Evolutionary conservation across 1,140 invertebrate species (phyloP).

Genomic region (Heliothis subflexa): DNA sequence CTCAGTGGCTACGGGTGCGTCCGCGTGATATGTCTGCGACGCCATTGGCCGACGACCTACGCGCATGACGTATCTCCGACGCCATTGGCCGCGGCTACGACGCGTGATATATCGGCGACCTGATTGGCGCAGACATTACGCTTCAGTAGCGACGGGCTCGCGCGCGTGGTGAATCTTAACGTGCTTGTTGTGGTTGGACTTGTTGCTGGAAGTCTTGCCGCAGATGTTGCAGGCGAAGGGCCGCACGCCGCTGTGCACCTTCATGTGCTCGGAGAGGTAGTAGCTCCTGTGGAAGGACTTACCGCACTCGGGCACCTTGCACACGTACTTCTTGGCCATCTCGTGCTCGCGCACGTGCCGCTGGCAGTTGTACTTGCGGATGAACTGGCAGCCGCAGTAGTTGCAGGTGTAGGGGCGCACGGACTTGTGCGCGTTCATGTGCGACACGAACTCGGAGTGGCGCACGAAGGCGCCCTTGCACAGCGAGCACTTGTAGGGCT

Average conservation of each 20-base stretch:
- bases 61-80: too few relatives aligned
- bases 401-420: slow-evolving; percentile 95
- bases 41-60: too few relatives aligned
- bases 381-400: slow-evolving; percentile 97
- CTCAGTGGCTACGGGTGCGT: too few relatives aligned
- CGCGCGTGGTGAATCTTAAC: slow-evolving; percentile 95
- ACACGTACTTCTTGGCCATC: slow-evolving; percentile 94
- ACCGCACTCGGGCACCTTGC: slow-evolving; percentile 92
- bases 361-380: slow-evolving; percentile 96
- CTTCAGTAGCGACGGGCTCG: slow-evolving; percentile 94
- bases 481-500: slow-evolving; percentile 94
- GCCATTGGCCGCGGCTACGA: not conserved
- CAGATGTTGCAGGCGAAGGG: slow-evolving; percentile 95
- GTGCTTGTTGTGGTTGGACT: slow-evolving; percentile 96
- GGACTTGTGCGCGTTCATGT: slow-evolving; percentile 94
- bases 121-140: slow-evolving; percentile 82
- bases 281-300: slow-evolving; percentile 95
- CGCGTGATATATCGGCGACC: not conserved
- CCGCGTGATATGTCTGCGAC: not conserved
- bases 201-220: slow-evolving; percentile 94
- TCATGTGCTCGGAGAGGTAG: slow-evolving; percentile 94
- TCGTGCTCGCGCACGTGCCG: slow-evolving; percentile 96
- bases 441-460: slow-evolving; percentile 92
- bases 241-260: slow-evolving; percentile 93
- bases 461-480: slow-evolving; percentile 94